Evolutionary conservation across 1,140 invertebrate genomes (phyloP), one percentile per base, ranked within the genome.

Genomic region (Macrocentrus cingulum): DNA sequence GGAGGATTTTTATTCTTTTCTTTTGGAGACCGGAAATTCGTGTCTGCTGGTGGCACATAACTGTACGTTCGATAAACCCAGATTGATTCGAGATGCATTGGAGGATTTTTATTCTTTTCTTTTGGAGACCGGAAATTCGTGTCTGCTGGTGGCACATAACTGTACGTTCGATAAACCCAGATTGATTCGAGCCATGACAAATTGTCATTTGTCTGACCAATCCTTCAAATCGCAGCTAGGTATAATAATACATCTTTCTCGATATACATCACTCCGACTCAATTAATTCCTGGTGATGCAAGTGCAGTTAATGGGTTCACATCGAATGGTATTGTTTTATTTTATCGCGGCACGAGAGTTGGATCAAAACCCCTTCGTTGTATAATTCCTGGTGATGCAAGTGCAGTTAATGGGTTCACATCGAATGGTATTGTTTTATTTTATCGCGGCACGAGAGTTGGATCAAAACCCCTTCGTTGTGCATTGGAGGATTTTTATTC

Each of bases 31-130:
- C 16, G 41, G 25, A n/a, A 64, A 64, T 36, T 52, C 51, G 11
- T 64, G 59, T 44, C 7, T 64, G 39, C 48, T 61, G 20, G 44
- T 59, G 2, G 59, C 62, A 32, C 56, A 61, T 41, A 64, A 60
- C 20, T 64, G 62, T 37, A 59, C 37, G 18, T 64, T 64, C 32
- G 62, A 64, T 48, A 58, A 54, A 25, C 41, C 49, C 19, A 41
- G 46, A 29, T 48, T 60, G 6, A 39, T 63, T 18, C 52, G 8
- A 56, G 57, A 49, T 63, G 13, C 8, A 15, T 56, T 25, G 6
- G n/a, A 34, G 41, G 48, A 39, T 41, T 29, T 36, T 46, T 13
- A 48, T 46, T 7, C 29, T 25, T 16, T n/a, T 16, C 2, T 56
- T 48, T 18, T 2, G 48, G 18, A 46, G 37, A 48, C 18, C 36